phyloP scores from a whole-genome alignment of 2,113 vertebrate species.

The Sinosuthora webbiana region DNA sequence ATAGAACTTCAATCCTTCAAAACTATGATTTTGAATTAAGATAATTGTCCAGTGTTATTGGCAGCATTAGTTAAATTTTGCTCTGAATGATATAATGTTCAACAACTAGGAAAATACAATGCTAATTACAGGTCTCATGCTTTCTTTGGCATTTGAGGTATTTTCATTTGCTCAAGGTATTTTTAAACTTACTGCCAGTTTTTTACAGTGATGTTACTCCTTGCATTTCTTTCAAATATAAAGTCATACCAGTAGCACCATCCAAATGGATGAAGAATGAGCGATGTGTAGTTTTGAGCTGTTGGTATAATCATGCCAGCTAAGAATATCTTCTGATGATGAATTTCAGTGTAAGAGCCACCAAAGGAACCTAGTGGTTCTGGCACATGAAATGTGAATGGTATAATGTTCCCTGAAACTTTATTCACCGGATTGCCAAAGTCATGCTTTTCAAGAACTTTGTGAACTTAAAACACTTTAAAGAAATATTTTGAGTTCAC shows the following conservation, averaged over 20 bases:
- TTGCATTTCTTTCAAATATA: background rate
- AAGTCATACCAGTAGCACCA: background rate
- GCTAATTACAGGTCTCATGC: background rate
- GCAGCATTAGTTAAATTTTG: background rate
- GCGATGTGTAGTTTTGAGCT: background rate
- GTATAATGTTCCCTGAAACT: background rate
- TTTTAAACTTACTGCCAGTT: background rate
- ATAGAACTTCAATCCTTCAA: background rate
- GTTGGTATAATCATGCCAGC: background rate
- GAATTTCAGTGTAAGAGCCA: background rate
- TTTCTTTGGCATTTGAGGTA: background rate
- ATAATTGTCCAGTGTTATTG: background rate
- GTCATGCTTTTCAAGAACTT: conserved; percentile 36
- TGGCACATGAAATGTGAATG: background rate
- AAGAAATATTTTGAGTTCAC: conserved; percentile 2
- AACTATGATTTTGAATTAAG: background rate
- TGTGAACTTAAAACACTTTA: conserved; percentile 15
- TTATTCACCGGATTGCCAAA: background rate
- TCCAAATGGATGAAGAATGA: background rate
- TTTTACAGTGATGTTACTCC: background rate
- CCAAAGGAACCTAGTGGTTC: background rate
- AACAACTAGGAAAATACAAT: background rate
- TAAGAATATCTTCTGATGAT: background rate
- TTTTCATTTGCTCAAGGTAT: background rate
- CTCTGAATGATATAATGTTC: background rate